Conservation (phyloP, 2,113 vertebrate genomes). For the Pseudopipra pipra region DNA sequence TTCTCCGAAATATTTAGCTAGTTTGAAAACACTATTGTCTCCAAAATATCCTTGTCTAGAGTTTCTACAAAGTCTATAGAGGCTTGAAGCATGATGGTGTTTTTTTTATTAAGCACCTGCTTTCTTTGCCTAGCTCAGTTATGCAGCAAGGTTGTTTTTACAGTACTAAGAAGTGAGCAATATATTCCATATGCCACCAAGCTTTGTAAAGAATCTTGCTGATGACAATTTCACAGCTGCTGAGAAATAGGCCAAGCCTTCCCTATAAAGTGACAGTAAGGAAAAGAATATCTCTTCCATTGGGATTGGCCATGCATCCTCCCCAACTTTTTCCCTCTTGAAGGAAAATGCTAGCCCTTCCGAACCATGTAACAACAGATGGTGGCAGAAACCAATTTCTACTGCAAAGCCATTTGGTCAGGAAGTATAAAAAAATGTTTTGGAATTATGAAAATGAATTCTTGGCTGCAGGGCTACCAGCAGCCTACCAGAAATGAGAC, state of each 20-base stretch:
- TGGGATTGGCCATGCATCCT: neutral
- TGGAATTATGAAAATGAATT: slow-evolving; percentile 48
- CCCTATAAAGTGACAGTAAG: neutral
- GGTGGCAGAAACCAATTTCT: neutral
- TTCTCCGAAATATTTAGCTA: neutral
- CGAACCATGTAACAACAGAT: neutral
- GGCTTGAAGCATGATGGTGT: neutral
- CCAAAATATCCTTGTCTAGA: neutral
- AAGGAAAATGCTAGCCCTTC: slow-evolving; percentile 38
- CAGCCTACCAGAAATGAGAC: neutral
- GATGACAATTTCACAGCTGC: slow-evolving; percentile 67
- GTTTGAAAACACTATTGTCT: neutral
- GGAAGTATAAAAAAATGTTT: slow-evolving; percentile 29
- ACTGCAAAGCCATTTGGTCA: slow-evolving; percentile 23
- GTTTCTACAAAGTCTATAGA: slow-evolving; percentile 22
- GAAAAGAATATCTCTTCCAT: neutral
- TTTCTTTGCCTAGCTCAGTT: slow-evolving; percentile 64
- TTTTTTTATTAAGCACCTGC: slow-evolving; percentile 54
- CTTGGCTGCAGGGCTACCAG: slow-evolving; percentile 14
- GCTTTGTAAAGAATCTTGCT: slow-evolving; percentile 65
- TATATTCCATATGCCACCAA: slow-evolving; percentile 59
- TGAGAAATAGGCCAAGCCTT: slow-evolving; percentile 43
- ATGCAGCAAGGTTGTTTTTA: slow-evolving; percentile 45
- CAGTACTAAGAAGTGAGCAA: slow-evolving; percentile 60
- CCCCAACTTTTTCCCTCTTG: slow-evolving; percentile 26